Evolutionary conservation across 2,888 invertebrate species (phyloP), one percentile per base, ranked within the genome.

Genomic region (Epistrophe grossulariae): DNA sequence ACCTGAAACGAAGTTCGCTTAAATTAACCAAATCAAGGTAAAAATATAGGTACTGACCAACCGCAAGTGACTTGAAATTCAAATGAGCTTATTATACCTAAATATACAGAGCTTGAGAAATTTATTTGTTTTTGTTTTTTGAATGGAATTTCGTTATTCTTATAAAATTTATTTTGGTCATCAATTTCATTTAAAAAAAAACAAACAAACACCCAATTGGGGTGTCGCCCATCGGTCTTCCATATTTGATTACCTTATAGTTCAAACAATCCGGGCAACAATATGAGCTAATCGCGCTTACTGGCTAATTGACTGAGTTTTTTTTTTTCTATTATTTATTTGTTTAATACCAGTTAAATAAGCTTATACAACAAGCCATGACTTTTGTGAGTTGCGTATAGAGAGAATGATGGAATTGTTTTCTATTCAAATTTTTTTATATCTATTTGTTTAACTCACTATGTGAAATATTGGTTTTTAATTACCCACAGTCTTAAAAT

Each of bases 231-330:
- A 79, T 66, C 43, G 13, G 68, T 43, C 71, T 40, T 71, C 76
- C 79, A 79, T 68, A 68, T 84, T 80, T 68, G 62, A 76, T 73
- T 55, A 72, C 19, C 13, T 24, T 55, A 4, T 28, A 38, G 38
- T 55, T 60, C 59, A 60, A 55, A 55, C 68, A 68, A 50, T 70
- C 15, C 52, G 43, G 8, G 31, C 57, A 74, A n/a, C 3, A 24
- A 2, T 24, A 24, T 85, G 81, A 85, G 85, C 81, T 85, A 85
- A 85, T 85, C 81, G 35, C 10, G 62, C 31, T 43, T 55, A 55
- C 60, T 55, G 70, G 70, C 70, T 70, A 70, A 70, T 70, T 70
- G 70, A 70, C 40, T 17, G 55, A 40, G 24, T 40, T 55, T 43
- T 40, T 11, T 35, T 31, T 35, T 24, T 59, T n/a, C 1, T 31